Base-by-base conservation (phyloP, 2,797 vertebrate species). In the Austrolebias charrua region DNA sequence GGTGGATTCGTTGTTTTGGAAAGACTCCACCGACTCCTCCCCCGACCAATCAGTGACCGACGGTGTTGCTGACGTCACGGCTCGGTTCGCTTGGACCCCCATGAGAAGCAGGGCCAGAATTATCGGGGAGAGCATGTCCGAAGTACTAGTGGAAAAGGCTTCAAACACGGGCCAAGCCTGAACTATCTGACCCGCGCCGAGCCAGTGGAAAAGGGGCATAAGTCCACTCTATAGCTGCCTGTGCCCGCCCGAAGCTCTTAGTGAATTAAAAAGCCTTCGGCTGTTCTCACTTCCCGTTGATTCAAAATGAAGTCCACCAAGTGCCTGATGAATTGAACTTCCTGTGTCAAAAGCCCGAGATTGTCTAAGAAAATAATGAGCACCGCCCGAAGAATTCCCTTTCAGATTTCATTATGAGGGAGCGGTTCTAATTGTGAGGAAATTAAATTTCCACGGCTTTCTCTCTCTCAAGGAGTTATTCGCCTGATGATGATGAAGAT, bases 281-380 rank as follows among this genome's bases (percentile, higher is more conserved):
- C 73, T 84, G 82, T 83, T 85, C 89, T 87, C 85, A 80, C 87
- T 88, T 87, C 80, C 85, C 73, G 50, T 71, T 79, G 76, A 87
- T 83, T 86, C 65, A 33, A 90, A 92, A 92, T 91, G 79, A 91
- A 92, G 88, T 90, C 88, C 85, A 83, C 73, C 72, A 78, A 71
- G 78, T 56, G 73, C 80, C 85, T 88, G 85, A 90, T 90, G 81
- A 87, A 92, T 90, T 90, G 73, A 89, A 90, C 92, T 91, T 91
- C 85, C 86, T 89, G 75, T 79, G 77, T 87, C 79, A 86, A 86
- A 88, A 89, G 83, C 80, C 77, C 80, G 76, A 71, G 5, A 73
- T 88, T 90, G 83, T 86, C 73, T 87, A 83, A 84, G 81, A 86
- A 89, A 91, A 89, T 89, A 90, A 93, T 89, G 86, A 92, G 83